Evolutionary conservation across 1,140 invertebrate species (phyloP).

Genomic region (Macrotrachela quadricornifera): DNA sequence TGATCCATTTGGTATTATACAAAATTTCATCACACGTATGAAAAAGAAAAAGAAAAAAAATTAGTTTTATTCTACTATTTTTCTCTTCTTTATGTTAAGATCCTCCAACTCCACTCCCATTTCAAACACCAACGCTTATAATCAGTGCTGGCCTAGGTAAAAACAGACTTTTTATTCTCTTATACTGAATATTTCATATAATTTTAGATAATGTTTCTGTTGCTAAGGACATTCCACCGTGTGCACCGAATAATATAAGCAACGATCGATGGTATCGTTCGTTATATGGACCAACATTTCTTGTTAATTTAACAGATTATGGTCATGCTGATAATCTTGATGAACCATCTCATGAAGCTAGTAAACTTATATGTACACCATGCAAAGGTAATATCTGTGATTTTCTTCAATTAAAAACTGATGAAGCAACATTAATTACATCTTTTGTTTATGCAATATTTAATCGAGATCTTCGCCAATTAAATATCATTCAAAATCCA

Average conservation of each 20-base stretch:
- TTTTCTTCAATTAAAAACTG: too few relatives aligned
- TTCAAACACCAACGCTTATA: not conserved
- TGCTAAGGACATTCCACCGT: not conserved
- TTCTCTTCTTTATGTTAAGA: not conserved
- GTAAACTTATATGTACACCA: too few relatives aligned
- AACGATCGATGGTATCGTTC: slow-evolving; percentile 3
- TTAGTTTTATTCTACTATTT: too few relatives aligned
- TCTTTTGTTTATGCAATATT: too few relatives aligned
- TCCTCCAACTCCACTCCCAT: slow-evolving; percentile 2
- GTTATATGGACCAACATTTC: not conserved
- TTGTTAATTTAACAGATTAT: slow-evolving; percentile 6
- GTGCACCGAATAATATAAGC: slow-evolving; percentile 1
- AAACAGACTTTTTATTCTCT: too few relatives aligned
- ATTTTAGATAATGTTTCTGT: not conserved
- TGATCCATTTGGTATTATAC: slow-evolving; percentile 5
- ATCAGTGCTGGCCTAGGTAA: not conserved
- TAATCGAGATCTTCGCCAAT: too few relatives aligned
- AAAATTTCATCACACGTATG: slow-evolving; percentile 2
- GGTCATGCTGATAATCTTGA: slow-evolving; percentile 6
- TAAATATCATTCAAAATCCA: too few relatives aligned
- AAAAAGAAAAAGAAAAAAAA: too few relatives aligned
- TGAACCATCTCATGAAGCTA: not conserved
- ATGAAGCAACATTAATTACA: too few relatives aligned
- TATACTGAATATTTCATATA: too few relatives aligned
- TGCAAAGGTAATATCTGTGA: too few relatives aligned